A percentile compares a stretch with the other conserved stretches of the same genome.
These are phyloP conservation scores for Ennomos quercinarius DNA, from an alignment of 2,888 invertebrate species.

Conservation along the genomic window DNA sequence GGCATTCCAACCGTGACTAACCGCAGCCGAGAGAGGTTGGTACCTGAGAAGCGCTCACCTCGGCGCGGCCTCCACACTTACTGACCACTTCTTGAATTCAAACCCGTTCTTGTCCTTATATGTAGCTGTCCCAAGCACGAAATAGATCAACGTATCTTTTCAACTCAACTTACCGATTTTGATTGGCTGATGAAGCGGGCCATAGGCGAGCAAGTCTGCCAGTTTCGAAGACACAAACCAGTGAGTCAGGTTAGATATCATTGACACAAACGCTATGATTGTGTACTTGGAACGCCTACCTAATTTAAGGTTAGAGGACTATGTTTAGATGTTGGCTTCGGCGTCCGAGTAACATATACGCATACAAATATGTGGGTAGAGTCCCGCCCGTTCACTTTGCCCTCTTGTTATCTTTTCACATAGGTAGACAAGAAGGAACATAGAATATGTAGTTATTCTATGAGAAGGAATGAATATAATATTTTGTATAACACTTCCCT, in stretches of 20 bases:
- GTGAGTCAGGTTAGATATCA: too few species aligned
- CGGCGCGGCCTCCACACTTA: constrained; percentile 70
- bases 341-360: neutral
- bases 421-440: constrained; percentile 1
- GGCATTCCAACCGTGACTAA: constrained; percentile 80
- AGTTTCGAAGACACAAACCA: constrained; percentile 1
- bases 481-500: neutral
- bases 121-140: constrained; percentile 52
- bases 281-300: constrained; percentile 6
- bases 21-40: constrained; percentile 50
- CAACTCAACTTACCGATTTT: constrained; percentile 18
- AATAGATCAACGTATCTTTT: constrained; percentile 49
- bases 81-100: constrained; percentile 74
- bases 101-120: constrained; percentile 69
- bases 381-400: constrained; percentile 13
- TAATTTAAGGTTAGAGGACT: constrained; percentile 9
- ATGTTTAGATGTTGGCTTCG: constrained; percentile 11
- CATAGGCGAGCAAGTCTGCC: too few species aligned
- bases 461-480: too few species aligned
- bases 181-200: constrained; percentile 5
- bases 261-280: neutral
- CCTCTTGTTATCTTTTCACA: constrained; percentile 9
- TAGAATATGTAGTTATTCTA: too few species aligned
- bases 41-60: constrained; percentile 74
- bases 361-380: constrained; percentile 5